phyloP scores from a whole-genome alignment of 2,888 invertebrate species.

The Apodemia hepburni region DNA sequence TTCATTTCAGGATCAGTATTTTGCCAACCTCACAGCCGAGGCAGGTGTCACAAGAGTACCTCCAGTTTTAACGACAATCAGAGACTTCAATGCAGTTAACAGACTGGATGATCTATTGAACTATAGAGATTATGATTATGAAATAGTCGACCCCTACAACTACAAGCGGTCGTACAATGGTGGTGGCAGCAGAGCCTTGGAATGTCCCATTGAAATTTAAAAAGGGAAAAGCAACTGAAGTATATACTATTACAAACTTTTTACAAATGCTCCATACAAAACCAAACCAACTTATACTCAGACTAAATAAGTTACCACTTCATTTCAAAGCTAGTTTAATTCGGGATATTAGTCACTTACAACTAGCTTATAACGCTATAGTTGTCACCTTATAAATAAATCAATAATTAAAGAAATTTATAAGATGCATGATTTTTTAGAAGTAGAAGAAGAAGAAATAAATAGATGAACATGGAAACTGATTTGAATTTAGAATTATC shows the following conservation, averaged over 20 bases:
- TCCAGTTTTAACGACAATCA: constrained; percentile 53
- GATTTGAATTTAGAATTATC: too few relatives aligned
- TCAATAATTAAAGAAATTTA: too few relatives aligned
- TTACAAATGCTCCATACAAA: neutral
- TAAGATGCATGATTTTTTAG: too few relatives aligned
- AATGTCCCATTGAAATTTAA: constrained; percentile 43
- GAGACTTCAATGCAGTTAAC: constrained; percentile 59
- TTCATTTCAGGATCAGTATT: constrained; percentile 55
- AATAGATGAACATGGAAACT: too few relatives aligned
- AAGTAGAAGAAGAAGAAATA: too few relatives aligned
- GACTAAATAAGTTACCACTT: too few relatives aligned
- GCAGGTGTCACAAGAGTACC: constrained; percentile 52
- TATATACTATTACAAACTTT: neutral
- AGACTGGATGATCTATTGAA: constrained; percentile 61
- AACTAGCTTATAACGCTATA: too few relatives aligned
- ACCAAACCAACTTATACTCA: too few relatives aligned
- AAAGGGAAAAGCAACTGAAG: neutral
- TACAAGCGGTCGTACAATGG: constrained; percentile 53
- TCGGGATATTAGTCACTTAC: too few relatives aligned
- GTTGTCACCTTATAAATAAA: too few relatives aligned
- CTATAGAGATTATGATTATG: constrained; percentile 64
- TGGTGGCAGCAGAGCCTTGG: constrained; percentile 38
- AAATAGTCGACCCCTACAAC: constrained; percentile 47
- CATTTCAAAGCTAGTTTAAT: too few relatives aligned
- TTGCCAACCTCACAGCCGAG: constrained; percentile 56